Evolutionary conservation across 1,140 invertebrate genomes (phyloP).

Genomic region (Drosophila pseudoananassae): DNA sequence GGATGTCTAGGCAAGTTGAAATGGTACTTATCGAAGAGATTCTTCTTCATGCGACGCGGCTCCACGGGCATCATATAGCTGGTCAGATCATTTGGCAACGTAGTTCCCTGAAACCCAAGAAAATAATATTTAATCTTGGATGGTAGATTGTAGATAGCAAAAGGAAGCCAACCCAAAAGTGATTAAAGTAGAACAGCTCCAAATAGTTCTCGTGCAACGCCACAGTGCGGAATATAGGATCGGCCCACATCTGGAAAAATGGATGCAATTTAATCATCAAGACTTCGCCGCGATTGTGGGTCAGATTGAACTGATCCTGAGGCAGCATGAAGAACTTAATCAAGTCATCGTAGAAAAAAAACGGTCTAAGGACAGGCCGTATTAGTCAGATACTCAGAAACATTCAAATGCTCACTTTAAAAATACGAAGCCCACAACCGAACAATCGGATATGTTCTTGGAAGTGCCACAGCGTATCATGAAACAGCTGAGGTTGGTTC

Average conservation of each 20-base stretch:
- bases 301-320: constrained; percentile 27
- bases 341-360: constrained; percentile 34
- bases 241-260: constrained; percentile 61
- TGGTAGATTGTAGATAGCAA: neutral
- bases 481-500: constrained; percentile 39
- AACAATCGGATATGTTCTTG: constrained; percentile 10
- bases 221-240: constrained; percentile 43
- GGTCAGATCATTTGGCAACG: constrained; percentile 54
- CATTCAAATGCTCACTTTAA: constrained; percentile 48
- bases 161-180: neutral
- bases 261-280: constrained; percentile 58
- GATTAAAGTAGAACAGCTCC: constrained; percentile 53
- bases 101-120: constrained; percentile 4
- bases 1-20: too few species aligned
- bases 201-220: constrained; percentile 42
- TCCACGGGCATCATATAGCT: constrained; percentile 66
- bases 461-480: constrained; percentile 42
- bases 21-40: constrained; percentile 13
- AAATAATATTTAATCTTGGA: neutral
- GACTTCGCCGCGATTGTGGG: constrained; percentile 53
- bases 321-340: constrained; percentile 51
- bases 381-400: neutral
- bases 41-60: constrained; percentile 50
- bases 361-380: constrained; percentile 14
- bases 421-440: constrained; percentile 55